These are phyloP conservation scores for Pangasius larnaudii DNA, from an alignment of 2,797 vertebrate species.

Conservation along the genomic window DNA sequence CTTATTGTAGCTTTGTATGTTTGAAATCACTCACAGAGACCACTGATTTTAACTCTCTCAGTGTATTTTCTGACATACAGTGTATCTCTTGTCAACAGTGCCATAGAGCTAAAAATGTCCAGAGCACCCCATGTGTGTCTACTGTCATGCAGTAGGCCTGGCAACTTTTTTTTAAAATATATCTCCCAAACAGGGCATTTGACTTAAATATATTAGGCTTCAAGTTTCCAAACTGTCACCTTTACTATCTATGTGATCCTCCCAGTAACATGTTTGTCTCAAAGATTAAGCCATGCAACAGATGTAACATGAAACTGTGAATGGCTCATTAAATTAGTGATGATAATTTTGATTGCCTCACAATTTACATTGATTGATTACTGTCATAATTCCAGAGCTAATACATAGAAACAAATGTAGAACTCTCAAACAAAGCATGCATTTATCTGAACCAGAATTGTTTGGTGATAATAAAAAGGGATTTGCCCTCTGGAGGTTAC, in stretches of 20 bases:
- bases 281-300: background rate
- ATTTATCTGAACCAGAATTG: background rate
- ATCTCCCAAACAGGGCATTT: background rate
- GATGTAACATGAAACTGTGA: background rate
- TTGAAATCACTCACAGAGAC: slow-evolving; percentile 36
- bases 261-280: background rate
- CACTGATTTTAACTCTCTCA: slow-evolving; percentile 43
- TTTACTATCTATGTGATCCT: background rate
- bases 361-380: background rate
- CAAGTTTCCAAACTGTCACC: background rate
- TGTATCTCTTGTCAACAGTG: slow-evolving; percentile 78
- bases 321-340: background rate
- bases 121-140: slow-evolving; percentile 47
- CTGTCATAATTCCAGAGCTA: background rate
- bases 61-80: background rate
- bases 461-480: background rate
- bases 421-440: background rate
- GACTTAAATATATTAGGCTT: background rate
- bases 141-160: slow-evolving; percentile 29
- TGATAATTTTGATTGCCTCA: background rate
- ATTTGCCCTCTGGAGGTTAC: background rate
- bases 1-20: slow-evolving; percentile 54
- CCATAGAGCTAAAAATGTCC: slow-evolving; percentile 83
- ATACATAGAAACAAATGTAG: background rate
- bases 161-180: background rate